phyloP scores from a whole-genome alignment of 2,797 vertebrate genomes.

The Spatula clypeata region DNA sequence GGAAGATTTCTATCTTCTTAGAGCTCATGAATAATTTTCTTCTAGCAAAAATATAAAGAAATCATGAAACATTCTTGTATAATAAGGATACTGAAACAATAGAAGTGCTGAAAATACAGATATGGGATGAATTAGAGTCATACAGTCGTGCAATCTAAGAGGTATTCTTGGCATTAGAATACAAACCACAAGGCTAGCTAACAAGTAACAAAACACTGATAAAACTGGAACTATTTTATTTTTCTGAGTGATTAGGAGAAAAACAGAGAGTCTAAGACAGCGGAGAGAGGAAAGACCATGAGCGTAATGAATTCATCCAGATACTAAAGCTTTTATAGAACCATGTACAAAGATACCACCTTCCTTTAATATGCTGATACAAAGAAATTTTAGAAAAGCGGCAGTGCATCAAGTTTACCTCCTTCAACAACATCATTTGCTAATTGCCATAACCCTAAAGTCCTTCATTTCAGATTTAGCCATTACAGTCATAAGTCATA shows the following conservation, averaged over 20 bases:
- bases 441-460: background rate
- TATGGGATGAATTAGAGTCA: background rate
- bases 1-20: background rate
- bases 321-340: background rate
- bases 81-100: background rate
- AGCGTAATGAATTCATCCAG: background rate
- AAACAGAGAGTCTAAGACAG: background rate
- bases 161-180: background rate
- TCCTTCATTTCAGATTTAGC: background rate
- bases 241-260: background rate
- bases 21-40: background rate
- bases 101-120: background rate
- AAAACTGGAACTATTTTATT: background rate
- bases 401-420: background rate
- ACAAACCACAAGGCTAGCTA: background rate
- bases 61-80: background rate
- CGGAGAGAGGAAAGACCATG: background rate
- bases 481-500: rapidly evolving
- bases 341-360: background rate
- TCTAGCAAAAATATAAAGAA: background rate
- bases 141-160: background rate
- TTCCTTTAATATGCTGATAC: background rate
- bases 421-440: background rate
- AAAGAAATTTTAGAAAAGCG: background rate
- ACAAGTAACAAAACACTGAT: background rate